Evolutionary conservation across 2,888 invertebrate species (phyloP).

Genomic region (Orthonychiurus folsomi): DNA sequence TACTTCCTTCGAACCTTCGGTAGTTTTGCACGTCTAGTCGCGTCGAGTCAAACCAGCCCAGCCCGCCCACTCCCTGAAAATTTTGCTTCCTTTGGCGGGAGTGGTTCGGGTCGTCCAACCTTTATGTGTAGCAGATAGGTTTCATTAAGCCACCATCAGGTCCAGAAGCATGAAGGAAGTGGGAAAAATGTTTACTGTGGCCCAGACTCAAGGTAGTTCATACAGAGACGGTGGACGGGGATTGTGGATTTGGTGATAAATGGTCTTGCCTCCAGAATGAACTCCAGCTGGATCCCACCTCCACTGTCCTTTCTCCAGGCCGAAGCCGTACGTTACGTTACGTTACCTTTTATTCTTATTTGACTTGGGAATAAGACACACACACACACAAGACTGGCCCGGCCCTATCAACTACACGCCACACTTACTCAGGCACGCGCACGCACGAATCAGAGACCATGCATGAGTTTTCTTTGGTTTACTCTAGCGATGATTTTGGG

Average conservation of each 20-base stretch:
- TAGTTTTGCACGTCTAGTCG: neutral
- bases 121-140: neutral
- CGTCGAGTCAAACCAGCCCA: neutral
- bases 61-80: neutral
- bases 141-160: neutral
- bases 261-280: neutral
- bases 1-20: neutral
- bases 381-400: no score
- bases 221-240: neutral
- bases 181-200: neutral
- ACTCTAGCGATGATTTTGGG: no score
- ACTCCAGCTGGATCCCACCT: neutral
- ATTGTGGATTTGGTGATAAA: conserved; percentile 1
- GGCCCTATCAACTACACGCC: no score
- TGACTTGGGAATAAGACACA: no score
- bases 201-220: neutral
- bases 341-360: no score
- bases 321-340: no score
- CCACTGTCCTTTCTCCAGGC: no score
- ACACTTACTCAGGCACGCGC: no score
- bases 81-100: neutral
- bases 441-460: no score
- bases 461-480: no score
- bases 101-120: no score
- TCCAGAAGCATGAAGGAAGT: neutral